Evolutionary conservation across 1,140 invertebrate genomes (phyloP), one percentile per base, ranked within the genome.

Genomic region (Panagrolaimus sp.): DNA sequence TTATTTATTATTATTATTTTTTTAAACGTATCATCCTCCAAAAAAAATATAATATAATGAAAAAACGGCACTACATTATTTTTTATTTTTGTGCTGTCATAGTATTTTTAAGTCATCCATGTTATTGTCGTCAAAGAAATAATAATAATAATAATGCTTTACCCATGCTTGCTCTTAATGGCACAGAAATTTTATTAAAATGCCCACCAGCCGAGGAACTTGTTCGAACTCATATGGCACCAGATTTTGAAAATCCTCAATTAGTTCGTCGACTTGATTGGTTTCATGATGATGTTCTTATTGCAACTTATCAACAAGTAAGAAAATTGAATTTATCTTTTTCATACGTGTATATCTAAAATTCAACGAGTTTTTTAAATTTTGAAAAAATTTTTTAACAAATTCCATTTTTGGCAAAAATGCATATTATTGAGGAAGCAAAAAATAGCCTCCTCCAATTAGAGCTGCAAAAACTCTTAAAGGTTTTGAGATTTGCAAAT

Each of bases 201-300:
- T 71, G 71, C 21, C 28, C 47, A 4, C 71, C 71, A 28, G 71
- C 71, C 21, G 71, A 71, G 24, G 26, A 72, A 17, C 45, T 71
- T 1, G 58, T 66, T 15, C 21, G 71, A 44, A 79, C 73, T 15
- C 75, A 77, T 52, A 77, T 77, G 75, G 75, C 75, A 5, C 75
- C 75, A n/a, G 75, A 77, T 63, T 77, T 77, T 65, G 75, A 77
- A 48, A 70, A 63, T 55, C 75, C 75, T 0, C 75, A 77, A 52
- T 58, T 77, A 43, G 67, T 77, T 52, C 47, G 75, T 32, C 47
- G 74, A 44, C 55, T 77, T 28, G 78, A 77, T 64, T 77, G 75
- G 75, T 69, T 79, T 55, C 74, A 79, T 43, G 77, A 77, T 44
- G 73, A 71, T 47, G 64, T 66, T 12, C 46, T 76, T 8, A 66